phyloP scores from a whole-genome alignment of 1,140 invertebrate species.

The Wasmannia auropunctata region DNA sequence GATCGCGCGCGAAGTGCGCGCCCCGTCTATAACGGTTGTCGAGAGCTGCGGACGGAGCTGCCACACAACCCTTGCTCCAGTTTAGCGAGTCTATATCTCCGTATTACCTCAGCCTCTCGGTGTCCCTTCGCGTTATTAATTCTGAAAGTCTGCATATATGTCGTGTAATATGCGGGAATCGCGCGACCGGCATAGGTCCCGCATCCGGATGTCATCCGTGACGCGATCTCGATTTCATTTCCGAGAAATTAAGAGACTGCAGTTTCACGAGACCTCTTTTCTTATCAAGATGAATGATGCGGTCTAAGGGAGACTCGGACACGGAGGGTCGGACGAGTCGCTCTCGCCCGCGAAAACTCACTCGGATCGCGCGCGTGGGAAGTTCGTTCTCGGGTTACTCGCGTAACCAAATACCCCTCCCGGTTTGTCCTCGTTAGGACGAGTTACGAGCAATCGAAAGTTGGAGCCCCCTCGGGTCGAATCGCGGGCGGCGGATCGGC shows the following conservation, averaged over 20 bases:
- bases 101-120: neutral
- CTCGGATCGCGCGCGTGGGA: neutral
- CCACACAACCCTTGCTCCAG: neutral
- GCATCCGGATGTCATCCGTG: too few relatives aligned
- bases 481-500: constrained; percentile 20
- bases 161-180: too few relatives aligned
- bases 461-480: constrained; percentile 37
- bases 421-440: constrained; percentile 65
- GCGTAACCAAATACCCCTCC: constrained; percentile 64
- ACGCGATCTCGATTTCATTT: neutral
- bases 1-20: neutral
- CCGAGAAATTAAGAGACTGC: neutral
- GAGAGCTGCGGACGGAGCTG: neutral
- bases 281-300: neutral
- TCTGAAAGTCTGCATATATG: neutral
- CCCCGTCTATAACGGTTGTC: neutral
- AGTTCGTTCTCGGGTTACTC: neutral
- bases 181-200: neutral
- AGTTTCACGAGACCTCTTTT: neutral
- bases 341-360: neutral
- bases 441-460: constrained; percentile 68
- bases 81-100: neutral
- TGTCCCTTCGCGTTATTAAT: constrained; percentile 8
- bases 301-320: neutral
- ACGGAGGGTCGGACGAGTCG: neutral